phyloP scores from a whole-genome alignment of 53 echinoderm and acorn worm species.

The Patiria pectinifera region DNA sequence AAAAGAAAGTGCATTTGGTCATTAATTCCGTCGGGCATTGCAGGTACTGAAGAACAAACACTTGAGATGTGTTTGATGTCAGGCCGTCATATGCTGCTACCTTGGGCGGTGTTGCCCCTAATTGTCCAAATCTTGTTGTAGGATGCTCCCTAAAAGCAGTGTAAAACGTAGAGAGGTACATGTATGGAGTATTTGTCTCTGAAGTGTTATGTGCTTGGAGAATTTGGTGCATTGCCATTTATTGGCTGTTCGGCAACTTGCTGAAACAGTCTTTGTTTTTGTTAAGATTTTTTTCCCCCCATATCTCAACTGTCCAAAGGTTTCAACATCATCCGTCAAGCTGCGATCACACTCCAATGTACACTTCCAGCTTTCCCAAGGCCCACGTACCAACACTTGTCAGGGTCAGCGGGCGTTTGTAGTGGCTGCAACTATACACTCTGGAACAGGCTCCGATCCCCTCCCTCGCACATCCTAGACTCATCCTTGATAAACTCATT shows the following conservation, averaged over 20 bases:
- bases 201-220: neutral
- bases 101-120: neutral
- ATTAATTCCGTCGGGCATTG: neutral
- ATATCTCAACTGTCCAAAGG: too few relatives aligned
- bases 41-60: neutral
- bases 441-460: too few relatives aligned
- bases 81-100: neutral
- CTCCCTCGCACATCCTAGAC: too few relatives aligned
- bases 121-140: neutral
- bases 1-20: constrained; percentile 19
- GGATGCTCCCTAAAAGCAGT: neutral
- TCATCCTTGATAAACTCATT: too few relatives aligned
- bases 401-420: too few relatives aligned
- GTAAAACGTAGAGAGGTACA: neutral
- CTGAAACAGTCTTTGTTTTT: too few relatives aligned
- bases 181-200: neutral
- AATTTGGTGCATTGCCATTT: neutral
- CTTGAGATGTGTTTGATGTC: neutral
- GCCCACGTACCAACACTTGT: too few relatives aligned
- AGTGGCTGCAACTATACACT: too few relatives aligned
- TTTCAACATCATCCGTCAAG: too few relatives aligned
- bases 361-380: too few relatives aligned
- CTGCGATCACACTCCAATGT: too few relatives aligned
- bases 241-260: neutral
- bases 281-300: too few relatives aligned